Base-by-base conservation (phyloP, 2,797 vertebrate genomes). In the Poecilia velifera region DNA sequence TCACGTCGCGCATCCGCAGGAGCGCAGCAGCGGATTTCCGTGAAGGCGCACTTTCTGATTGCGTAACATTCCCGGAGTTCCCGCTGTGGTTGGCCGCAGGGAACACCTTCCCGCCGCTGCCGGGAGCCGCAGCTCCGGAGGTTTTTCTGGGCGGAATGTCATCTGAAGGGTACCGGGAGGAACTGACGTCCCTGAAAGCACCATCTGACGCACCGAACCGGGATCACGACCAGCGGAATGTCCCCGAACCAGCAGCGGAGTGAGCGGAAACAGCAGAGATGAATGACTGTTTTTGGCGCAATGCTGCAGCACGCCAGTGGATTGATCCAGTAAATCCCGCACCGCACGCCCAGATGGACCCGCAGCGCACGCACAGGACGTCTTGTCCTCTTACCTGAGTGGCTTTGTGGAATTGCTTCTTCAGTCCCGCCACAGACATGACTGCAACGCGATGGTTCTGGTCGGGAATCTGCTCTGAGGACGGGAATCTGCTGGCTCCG, bases 351-450 rank as follows among this genome's bases (percentile, higher is more conserved):
- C 28, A n/a, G 2, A 1, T 80, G 31, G 74, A 68, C 20, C 12
- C 34, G 70, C 43, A 3, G 43, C 3, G 6, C 82, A 45, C 64
- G 62, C 4, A 12, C 82, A 45, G 70, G 62, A 78, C 72, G 77
- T 31, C 66, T 68, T 43, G 77, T 81, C 66, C 75, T 80, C 78
- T 90, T 95, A 98, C 97, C 97, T 98, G 97, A 45, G 97, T 98
- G 88, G 97, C 97, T 95, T 98, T 98, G 94, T 98, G 97, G 95
- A 98, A 98, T 82, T 98, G 97, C 90, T 98, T 98, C 95, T 97
- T 98, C 18, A 98, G 93, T 81, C 97, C 97, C 82, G 97, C 97
- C 93, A 97, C 97, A 87, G 97, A 97, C 97, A 97, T 97, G 92
- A 77, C 64, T 45, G 87, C 88, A 87, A 82, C 87, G 57, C 88